A percentile compares a stretch with the other conserved stretches of the same genome.
Evolutionary conservation across 2,797 vertebrate genomes (phyloP).

Genomic region (Pelobates cultripes): DNA sequence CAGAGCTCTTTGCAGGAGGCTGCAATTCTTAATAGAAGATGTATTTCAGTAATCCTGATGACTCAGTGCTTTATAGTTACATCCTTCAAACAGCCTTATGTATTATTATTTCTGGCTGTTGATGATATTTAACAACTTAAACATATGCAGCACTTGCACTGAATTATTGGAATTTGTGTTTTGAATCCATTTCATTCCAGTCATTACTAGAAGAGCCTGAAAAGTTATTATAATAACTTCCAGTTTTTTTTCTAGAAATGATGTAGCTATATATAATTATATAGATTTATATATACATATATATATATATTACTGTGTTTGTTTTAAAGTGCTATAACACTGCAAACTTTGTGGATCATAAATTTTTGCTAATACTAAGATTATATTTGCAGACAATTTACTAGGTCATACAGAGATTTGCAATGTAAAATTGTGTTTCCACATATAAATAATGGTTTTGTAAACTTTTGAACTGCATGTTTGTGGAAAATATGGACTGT

Average conservation of each 20-base stretch:
- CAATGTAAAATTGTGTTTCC: conserved; percentile 36
- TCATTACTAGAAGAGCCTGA: conserved; percentile 17
- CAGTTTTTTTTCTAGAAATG: conserved; percentile 10
- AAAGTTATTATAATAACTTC: neutral
- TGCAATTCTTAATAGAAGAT: neutral
- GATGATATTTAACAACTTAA: conserved; percentile 1
- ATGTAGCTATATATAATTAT: conserved; percentile 9
- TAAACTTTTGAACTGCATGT: conserved; percentile 51
- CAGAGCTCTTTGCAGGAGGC: neutral
- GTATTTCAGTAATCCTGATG: neutral
- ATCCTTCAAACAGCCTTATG: neutral
- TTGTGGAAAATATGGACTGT: conserved; percentile 50
- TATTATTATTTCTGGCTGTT: conserved; percentile 17
- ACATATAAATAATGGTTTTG: conserved; percentile 40
- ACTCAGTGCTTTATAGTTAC: conserved; percentile 18
- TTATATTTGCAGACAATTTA: conserved; percentile 20
- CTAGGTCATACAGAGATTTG: conserved; percentile 19
- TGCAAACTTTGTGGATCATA: conserved; percentile 36
- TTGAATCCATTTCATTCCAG: neutral
- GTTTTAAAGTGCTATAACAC: conserved; percentile 51
- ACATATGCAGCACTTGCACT: conserved; percentile 26
- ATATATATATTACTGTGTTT: conserved; percentile 35
- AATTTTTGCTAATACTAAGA: conserved; percentile 33
- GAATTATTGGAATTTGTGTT: conserved; percentile 18
- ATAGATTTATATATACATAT: conserved; percentile 23